phyloP scores from a whole-genome alignment of 2,888 invertebrate species.

The Catocala nupta region DNA sequence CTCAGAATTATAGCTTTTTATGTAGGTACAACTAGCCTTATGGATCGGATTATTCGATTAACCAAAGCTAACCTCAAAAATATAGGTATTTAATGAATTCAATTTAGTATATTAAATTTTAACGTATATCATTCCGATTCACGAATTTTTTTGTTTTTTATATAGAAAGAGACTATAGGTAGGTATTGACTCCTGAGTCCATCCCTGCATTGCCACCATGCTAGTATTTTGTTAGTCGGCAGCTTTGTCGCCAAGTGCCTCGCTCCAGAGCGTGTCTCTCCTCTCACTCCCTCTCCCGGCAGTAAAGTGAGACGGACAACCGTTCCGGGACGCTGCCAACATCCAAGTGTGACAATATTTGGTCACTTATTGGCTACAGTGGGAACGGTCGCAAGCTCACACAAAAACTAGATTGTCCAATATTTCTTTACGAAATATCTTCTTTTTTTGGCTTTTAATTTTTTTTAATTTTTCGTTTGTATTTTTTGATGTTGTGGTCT shows the following conservation, averaged over 20 bases:
- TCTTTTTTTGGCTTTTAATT: constrained; percentile 31
- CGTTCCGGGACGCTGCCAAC: constrained; percentile 67
- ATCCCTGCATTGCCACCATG: constrained; percentile 83
- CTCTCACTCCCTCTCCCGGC: constrained; percentile 54
- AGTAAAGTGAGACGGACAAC: constrained; percentile 55
- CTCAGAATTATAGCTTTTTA: too few relatives aligned
- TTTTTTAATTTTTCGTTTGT: constrained; percentile 13
- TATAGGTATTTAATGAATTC: too few relatives aligned
- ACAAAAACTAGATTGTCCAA: constrained; percentile 50
- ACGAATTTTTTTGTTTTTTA: too few relatives aligned
- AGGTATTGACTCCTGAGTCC: constrained; percentile 44
- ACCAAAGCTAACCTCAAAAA: too few relatives aligned
- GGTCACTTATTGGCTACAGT: constrained; percentile 83
- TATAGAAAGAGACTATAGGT: not conserved
- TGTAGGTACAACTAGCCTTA: too few relatives aligned
- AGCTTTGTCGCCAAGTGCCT: constrained; percentile 76
- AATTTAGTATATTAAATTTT: too few relatives aligned
- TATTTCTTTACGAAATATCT: constrained; percentile 34
- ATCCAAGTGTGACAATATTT: constrained; percentile 75
- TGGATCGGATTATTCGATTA: too few relatives aligned
- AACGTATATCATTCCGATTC: too few relatives aligned
- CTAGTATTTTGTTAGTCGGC: constrained; percentile 84
- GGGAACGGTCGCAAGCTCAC: constrained; percentile 48
- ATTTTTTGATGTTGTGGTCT: not conserved
- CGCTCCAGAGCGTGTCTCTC: constrained; percentile 47